A percentile compares a stretch with the other conserved stretches of the same genome.
These are phyloP conservation scores for Epinephelus malabaricus DNA, from an alignment of 2,797 vertebrate genomes.

Conservation along the genomic window DNA sequence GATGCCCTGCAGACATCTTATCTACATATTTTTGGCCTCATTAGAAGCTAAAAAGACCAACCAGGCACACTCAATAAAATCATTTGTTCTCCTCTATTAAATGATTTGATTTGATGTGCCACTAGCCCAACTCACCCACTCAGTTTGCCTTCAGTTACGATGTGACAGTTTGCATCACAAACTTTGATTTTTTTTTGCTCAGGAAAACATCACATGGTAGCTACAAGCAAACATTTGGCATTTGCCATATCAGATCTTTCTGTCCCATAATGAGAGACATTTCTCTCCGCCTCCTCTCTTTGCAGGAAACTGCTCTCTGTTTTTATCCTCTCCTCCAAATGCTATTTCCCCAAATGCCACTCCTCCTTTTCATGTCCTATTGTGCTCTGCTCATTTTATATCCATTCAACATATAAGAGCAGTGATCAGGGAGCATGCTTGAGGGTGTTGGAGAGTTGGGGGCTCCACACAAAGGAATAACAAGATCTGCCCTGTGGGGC, in stretches of 20 bases:
- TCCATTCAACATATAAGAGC: conserved; percentile 58
- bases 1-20: conserved; percentile 34
- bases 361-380: conserved; percentile 63
- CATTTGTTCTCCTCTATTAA: conserved; percentile 33
- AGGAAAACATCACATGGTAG: conserved; percentile 48
- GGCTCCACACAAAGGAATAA: conserved; percentile 65
- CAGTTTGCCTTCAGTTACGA: conserved; percentile 28
- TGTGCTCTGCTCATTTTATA: conserved; percentile 57
- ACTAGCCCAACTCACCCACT: conserved; percentile 22
- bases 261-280: conserved; percentile 44
- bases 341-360: conserved; percentile 69
- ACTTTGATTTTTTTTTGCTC: conserved; percentile 54
- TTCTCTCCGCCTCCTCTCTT: conserved; percentile 38
- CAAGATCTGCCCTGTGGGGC: conserved; percentile 59
- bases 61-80: conserved; percentile 52
- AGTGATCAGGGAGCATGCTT: conserved; percentile 60
- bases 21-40: conserved; percentile 16
- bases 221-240: conserved; percentile 47
- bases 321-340: conserved; percentile 59
- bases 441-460: conserved; percentile 40
- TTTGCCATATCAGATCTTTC: conserved; percentile 60
- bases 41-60: conserved; percentile 23
- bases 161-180: conserved; percentile 38
- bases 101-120: conserved; percentile 45
- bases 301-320: conserved; percentile 43